Conservation (phyloP, 2,797 vertebrate genomes). For the Esox lucius region DNA sequence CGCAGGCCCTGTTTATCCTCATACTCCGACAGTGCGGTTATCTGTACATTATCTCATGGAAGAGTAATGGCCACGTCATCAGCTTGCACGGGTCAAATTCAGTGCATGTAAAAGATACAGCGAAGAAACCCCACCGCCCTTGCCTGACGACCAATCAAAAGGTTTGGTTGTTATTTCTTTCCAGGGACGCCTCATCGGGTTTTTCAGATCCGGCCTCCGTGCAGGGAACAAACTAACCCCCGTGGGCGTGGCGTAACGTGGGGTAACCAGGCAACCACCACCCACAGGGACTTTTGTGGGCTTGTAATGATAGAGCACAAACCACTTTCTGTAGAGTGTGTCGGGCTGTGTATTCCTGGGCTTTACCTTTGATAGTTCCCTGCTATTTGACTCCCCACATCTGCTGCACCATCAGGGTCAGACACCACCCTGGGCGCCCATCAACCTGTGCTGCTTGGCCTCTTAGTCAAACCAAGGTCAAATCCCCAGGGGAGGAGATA, state of each 20-base stretch:
- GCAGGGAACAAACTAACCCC: too few species aligned
- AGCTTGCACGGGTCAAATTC: conserved; percentile 13
- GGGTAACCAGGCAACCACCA: neutral
- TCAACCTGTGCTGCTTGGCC: conserved; percentile 27
- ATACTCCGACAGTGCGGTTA: too few species aligned
- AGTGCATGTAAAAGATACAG: conserved; percentile 5
- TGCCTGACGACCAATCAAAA: too few species aligned
- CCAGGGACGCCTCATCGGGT: too few species aligned
- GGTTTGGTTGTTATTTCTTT: too few species aligned
- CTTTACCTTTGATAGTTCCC: conserved; percentile 35
- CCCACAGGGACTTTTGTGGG: conserved; percentile 7
- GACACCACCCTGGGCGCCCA: conserved; percentile 39
- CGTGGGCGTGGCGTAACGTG: too few species aligned
- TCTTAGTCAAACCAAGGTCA: conserved; percentile 46
- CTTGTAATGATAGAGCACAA: conserved; percentile 12
- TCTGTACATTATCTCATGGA: neutral
- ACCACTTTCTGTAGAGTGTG: conserved; percentile 5
- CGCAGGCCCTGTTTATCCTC: too few species aligned
- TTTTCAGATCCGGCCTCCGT: too few species aligned
- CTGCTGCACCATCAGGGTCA: conserved; percentile 36
- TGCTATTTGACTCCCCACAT: conserved; percentile 45
- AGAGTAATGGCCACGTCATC: neutral
- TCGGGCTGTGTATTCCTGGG: conserved; percentile 16
- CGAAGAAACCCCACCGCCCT: neutral
- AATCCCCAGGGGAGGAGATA: conserved; percentile 31